A percentile compares a stretch with the other conserved stretches of the same genome.
These are phyloP conservation scores for Furnarius figulus DNA, from an alignment of 2,113 vertebrate genomes.

Conservation along the genomic window DNA sequence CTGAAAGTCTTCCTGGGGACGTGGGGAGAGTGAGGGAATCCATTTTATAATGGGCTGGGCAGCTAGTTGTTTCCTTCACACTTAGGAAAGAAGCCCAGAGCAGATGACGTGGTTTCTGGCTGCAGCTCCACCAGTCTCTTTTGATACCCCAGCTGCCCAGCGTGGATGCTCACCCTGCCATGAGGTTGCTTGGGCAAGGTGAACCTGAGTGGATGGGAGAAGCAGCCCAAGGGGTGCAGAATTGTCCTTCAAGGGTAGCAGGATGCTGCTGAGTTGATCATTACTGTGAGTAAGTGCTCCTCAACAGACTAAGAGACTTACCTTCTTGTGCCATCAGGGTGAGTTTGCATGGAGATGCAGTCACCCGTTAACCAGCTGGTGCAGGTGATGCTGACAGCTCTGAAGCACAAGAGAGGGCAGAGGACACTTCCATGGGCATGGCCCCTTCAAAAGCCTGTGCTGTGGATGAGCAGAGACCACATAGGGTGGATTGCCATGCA, in stretches of 20 bases:
- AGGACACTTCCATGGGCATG: background rate
- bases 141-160: background rate
- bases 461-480: background rate
- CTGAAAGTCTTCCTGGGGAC: background rate
- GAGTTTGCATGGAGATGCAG: background rate
- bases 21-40: background rate
- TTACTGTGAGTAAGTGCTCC: background rate
- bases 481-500: background rate
- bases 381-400: background rate
- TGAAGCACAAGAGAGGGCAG: background rate
- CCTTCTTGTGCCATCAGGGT: background rate
- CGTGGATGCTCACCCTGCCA: background rate
- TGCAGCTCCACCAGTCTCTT: background rate
- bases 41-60: background rate
- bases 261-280: background rate
- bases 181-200: background rate
- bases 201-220: background rate
- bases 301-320: background rate
- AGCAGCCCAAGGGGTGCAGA: fast-evolving
- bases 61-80: background rate
- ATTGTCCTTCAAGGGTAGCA: background rate
- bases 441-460: background rate
- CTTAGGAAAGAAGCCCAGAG: background rate
- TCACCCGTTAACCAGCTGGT: background rate
- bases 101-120: background rate